Conservation (phyloP, 2,113 vertebrate species). For the Sakesphorus luctuosus region DNA sequence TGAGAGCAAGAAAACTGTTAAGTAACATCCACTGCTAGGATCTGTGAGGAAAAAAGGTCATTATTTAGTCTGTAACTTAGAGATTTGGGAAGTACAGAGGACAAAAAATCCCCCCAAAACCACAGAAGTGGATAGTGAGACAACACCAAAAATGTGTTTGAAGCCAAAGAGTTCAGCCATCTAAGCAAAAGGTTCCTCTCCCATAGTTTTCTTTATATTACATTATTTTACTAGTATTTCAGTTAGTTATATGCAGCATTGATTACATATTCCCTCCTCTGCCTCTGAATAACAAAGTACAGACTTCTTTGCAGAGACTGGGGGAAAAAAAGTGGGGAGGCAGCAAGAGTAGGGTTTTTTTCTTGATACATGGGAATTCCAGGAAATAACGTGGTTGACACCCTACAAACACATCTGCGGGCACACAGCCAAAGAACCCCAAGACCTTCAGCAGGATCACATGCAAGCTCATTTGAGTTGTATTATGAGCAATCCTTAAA, state of each 20-base stretch:
- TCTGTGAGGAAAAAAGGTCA: not conserved
- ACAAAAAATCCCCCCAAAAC: not conserved
- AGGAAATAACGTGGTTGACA: not conserved
- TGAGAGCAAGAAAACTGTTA: not conserved
- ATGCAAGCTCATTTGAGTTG: not conserved
- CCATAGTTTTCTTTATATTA: not conserved
- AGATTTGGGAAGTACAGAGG: not conserved
- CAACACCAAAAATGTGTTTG: not conserved
- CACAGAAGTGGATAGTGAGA: not conserved
- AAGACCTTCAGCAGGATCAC: not conserved
- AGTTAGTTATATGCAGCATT: not conserved
- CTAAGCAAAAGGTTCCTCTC: not conserved
- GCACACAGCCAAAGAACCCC: not conserved
- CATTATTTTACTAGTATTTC: not conserved
- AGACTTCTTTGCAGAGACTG: not conserved
- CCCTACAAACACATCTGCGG: not conserved
- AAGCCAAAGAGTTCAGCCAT: not conserved
- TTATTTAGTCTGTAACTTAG: not conserved
- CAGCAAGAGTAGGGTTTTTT: not conserved
- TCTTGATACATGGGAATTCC: not conserved
- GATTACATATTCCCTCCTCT: not conserved
- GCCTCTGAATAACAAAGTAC: not conserved
- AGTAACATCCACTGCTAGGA: not conserved
- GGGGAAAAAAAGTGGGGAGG: fast-evolving
- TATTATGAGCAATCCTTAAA: not conserved